Evolutionary conservation across 2,888 invertebrate genomes (phyloP), one percentile per base, ranked within the genome.

Genomic region (Dioctria linearis): DNA sequence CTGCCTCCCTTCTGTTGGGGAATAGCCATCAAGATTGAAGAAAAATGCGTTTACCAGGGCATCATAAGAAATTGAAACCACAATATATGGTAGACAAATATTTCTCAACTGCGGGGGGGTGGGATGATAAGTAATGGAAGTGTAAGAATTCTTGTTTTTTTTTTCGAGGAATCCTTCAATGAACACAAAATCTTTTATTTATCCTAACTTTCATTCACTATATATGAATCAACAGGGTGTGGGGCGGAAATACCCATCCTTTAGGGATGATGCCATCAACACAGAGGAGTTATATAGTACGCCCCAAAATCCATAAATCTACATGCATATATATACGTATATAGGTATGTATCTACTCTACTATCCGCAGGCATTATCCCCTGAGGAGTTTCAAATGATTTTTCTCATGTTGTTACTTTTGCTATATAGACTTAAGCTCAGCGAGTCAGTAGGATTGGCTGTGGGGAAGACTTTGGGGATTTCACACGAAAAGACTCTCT

Each of bases 371-470:
- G 71, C 71, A 40, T 39, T 71, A 54, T 71, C 71, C 71, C 67
- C 71, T 51, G 54, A 71, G 71, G 71, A 49, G 71, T 71, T 46
- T 51, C 51, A 51, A 71, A 46, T 51, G 71, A 71, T 71, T 71
- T 71, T 71, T 71, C 51, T 71, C 71, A 39, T 71, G 71, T 71
- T 54, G 71, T 40, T 71, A 71, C 71, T 71, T 71, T 71, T 67
- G 39, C 71, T 3, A 54, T 40, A 54, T 6, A 39, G 11, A 51
- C 54, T 51, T 6, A 39, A 39, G 71, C 54, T 51, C 54, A 39
- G 51, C 9, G 25, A 25, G 25, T 25, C 25, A 25, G 25, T 25
- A 25, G 25, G 25, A 25, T 25, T 25, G 25, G 25, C 25, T 25
- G 25, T 25, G 71, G 51, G 71, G 39, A 51, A 37, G 51, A 51